Conservation (phyloP, 1,140 invertebrate species). For the Samia ricini region DNA sequence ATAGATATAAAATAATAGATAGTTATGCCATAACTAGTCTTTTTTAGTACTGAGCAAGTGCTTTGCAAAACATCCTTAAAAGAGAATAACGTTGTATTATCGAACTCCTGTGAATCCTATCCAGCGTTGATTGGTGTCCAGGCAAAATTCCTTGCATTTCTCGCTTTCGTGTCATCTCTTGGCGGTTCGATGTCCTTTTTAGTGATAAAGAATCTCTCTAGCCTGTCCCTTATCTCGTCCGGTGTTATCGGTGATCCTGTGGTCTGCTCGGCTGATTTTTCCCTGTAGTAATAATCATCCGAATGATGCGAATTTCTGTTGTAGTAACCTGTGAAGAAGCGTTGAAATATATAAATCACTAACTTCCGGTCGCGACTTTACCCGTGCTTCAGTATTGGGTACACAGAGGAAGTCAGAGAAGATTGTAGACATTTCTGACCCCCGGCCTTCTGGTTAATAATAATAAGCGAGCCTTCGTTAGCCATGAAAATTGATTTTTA, state of each 20-base stretch:
- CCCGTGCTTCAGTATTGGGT: no score
- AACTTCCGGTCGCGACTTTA: not conserved
- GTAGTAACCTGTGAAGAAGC: constrained; percentile 47
- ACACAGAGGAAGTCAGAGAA: no score
- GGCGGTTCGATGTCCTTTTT: constrained; percentile 52
- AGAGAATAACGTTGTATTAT: no score
- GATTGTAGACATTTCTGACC: no score
- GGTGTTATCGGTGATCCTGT: constrained; percentile 64
- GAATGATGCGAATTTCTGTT: constrained; percentile 44
- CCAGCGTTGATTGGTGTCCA: constrained; percentile 71
- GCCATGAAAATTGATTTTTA: no score
- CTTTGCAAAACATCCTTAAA: no score
- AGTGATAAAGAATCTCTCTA: constrained; percentile 67
- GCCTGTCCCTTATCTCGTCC: constrained; percentile 65
- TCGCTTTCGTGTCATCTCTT: constrained; percentile 46
- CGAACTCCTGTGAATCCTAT: constrained; percentile 5
- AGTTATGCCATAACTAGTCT: no score
- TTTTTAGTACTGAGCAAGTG: no score
- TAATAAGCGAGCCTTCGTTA: no score
- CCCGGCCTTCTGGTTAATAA: no score
- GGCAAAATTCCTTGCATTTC: constrained; percentile 77
- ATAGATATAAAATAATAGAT: no score
- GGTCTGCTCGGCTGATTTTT: constrained; percentile 47
- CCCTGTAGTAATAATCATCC: constrained; percentile 52
- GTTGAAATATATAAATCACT: not conserved